A percentile compares a stretch with the other conserved stretches of the same genome.
phyloP scores from a whole-genome alignment of 2,888 invertebrate genomes.

The Oegoconia quadripuncta region DNA sequence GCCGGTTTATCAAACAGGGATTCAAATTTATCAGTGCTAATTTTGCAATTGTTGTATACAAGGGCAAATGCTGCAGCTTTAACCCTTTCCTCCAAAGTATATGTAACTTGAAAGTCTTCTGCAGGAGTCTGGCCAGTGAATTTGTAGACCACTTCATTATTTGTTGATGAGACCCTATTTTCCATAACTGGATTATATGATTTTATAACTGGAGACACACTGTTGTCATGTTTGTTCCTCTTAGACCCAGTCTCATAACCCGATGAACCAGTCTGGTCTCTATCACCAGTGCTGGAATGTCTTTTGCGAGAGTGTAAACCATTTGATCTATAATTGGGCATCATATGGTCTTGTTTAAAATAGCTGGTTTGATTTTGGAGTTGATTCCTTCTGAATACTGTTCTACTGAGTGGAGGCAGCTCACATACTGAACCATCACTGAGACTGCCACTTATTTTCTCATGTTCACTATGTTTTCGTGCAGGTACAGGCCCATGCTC shows the following conservation, averaged over 20 bases:
- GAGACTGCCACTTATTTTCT: conserved; percentile 52
- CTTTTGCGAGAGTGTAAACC: conserved; percentile 45
- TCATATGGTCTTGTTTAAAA: conserved; percentile 36
- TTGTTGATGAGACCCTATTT: conserved; percentile 66
- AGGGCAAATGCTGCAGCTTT: conserved; percentile 66
- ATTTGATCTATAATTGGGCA: conserved; percentile 37
- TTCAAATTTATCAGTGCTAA: conserved; percentile 64
- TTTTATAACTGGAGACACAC: conserved; percentile 37
- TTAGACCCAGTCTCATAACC: conserved; percentile 60
- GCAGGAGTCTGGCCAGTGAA: conserved; percentile 51
- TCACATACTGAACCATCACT: conserved; percentile 68
- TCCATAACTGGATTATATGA: conserved; percentile 63
- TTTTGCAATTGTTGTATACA: conserved; percentile 65
- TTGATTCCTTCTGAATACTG: conserved; percentile 47
- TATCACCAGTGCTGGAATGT: conserved; percentile 50
- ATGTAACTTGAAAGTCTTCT: conserved; percentile 56
- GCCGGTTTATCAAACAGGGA: conserved; percentile 62
- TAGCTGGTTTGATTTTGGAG: conserved; percentile 35
- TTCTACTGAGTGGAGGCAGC: conserved; percentile 43
- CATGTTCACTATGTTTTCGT: conserved; percentile 40
- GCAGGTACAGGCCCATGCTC: conserved; percentile 52
- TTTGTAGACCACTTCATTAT: conserved; percentile 59
- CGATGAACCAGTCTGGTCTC: conserved; percentile 53
- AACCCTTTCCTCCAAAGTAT: conserved; percentile 63
- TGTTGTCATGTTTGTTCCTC: conserved; percentile 40